phyloP scores from a whole-genome alignment of 2,113 vertebrate genomes.

The Labeo rohita region DNA sequence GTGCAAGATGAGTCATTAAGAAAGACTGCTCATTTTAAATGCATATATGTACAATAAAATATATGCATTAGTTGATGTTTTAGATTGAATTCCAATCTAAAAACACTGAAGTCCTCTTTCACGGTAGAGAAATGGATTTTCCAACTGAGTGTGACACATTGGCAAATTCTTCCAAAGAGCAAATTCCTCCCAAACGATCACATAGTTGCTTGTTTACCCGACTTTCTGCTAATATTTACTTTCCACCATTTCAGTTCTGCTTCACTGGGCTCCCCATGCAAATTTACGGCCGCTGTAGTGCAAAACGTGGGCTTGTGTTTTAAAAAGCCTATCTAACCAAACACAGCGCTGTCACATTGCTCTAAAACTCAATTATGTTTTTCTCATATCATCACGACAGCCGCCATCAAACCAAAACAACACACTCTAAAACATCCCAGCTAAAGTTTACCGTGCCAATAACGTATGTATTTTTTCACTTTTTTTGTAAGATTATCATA shows the following conservation, averaged over 20 bases:
- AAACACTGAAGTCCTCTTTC: neutral
- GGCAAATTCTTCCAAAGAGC: neutral
- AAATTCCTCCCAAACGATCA: neutral
- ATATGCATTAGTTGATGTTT: neutral
- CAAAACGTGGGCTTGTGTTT: constrained; percentile 3
- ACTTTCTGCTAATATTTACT: constrained; percentile 29
- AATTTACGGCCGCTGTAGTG: neutral
- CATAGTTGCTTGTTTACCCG: neutral
- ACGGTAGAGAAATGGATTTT: neutral
- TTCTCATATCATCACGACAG: neutral
- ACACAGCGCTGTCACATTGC: constrained; percentile 18
- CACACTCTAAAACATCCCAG: neutral
- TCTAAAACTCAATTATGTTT: constrained; percentile 14
- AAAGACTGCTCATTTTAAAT: neutral
- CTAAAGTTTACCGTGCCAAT: neutral
- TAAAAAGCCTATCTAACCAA: constrained; percentile 5
- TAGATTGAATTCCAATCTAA: neutral
- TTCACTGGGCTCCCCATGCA: neutral
- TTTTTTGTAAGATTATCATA: neutral
- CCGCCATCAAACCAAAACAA: neutral
- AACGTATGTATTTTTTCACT: neutral
- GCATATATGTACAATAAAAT: neutral
- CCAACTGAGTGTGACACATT: neutral
- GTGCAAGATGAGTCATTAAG: neutral
- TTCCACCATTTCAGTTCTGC: neutral